These are phyloP conservation scores for Oscheius onirici DNA, from an alignment of 2,888 invertebrate species.

Conservation along the genomic window DNA sequence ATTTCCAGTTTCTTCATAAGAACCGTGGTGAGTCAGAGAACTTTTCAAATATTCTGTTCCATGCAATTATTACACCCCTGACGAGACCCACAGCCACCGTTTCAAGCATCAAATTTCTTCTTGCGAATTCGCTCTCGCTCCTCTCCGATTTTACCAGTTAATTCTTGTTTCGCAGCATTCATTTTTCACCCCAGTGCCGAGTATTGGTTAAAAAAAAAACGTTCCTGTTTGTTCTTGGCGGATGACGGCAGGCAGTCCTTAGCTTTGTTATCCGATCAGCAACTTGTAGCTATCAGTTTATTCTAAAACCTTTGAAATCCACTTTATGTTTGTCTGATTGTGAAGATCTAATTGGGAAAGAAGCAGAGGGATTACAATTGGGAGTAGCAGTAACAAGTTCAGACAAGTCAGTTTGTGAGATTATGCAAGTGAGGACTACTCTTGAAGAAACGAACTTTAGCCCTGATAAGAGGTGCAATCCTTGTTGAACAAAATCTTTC, in stretches of 20 bases:
- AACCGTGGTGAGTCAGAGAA: background rate
- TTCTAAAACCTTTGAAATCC: too few relatives aligned
- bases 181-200: background rate
- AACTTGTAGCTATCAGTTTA: conserved; percentile 10
- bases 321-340: too few relatives aligned
- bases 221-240: conserved; percentile 23
- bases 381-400: too few relatives aligned
- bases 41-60: background rate
- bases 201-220: background rate
- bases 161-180: background rate
- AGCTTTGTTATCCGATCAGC: conserved; percentile 8
- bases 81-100: background rate
- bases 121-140: background rate
- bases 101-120: conserved; percentile 19
- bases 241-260: background rate
- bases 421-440: too few relatives aligned
- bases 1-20: background rate
- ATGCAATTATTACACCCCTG: background rate
- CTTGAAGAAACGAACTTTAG: too few relatives aligned
- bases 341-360: too few relatives aligned
- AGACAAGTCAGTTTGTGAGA: too few relatives aligned
- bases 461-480: too few relatives aligned
- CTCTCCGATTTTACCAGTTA: background rate
- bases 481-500: too few relatives aligned
- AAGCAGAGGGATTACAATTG: too few relatives aligned